A percentile compares a stretch with the other conserved stretches of the same genome.
phyloP scores from a whole-genome alignment of 2,113 vertebrate genomes.

The Oenanthe oenanthe region DNA sequence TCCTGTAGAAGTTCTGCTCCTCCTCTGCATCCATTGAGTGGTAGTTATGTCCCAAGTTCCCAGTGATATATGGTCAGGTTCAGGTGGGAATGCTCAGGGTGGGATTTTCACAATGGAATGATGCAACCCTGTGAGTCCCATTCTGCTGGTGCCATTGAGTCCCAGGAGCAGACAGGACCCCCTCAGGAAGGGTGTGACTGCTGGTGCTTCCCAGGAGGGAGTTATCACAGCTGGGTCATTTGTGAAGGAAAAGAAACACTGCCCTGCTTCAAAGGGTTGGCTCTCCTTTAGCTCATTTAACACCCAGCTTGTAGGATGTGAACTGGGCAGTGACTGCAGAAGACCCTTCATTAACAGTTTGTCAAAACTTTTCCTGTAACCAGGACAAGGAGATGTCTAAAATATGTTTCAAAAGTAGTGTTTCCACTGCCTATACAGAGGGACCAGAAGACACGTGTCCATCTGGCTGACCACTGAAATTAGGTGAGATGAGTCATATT shows the following conservation, averaged over 20 bases:
- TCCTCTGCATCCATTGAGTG: not conserved
- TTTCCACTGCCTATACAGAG: not conserved
- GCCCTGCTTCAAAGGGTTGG: rapidly evolving
- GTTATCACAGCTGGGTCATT: not conserved
- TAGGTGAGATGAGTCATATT: not conserved
- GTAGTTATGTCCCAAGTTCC: too few relatives aligned
- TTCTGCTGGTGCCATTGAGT: not conserved
- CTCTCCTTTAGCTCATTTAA: not conserved
- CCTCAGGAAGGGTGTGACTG: not conserved
- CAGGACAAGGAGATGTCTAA: not conserved
- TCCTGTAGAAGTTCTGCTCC: not conserved
- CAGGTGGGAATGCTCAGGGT: not conserved
- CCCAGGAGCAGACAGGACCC: not conserved
- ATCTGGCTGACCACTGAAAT: not conserved
- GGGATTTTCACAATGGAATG: not conserved
- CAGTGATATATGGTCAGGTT: not conserved
- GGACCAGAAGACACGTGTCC: not conserved
- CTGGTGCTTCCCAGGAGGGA: not conserved
- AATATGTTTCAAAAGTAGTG: not conserved
- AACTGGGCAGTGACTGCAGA: not conserved
- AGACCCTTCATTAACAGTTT: not conserved
- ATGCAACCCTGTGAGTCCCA: not conserved
- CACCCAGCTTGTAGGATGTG: not conserved
- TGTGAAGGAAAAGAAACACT: not conserved
- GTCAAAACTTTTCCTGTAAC: not conserved